Base-by-base conservation (phyloP, 2,797 vertebrate species). In the Cetoscarus ocellatus region DNA sequence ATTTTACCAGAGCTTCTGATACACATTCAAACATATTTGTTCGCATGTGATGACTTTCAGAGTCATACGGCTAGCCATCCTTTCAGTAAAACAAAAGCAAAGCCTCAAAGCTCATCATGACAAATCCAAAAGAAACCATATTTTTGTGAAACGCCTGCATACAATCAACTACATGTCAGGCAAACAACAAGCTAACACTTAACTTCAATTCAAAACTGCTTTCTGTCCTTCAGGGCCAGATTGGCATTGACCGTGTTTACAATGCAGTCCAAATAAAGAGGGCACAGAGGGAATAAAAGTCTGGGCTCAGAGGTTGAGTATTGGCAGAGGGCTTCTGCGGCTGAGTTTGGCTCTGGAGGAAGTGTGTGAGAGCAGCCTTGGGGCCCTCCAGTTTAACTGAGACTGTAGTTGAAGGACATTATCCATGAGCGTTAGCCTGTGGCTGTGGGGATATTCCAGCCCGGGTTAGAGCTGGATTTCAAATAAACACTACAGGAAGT, bases 201-300 rank as follows among this genome's bases (percentile, higher is more conserved):
- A 84, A 86, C 79, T 83, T 83, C 78, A 57, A 55, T 79, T 92
- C 89, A 82, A 57, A 86, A 88, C 86, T 83, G 88, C 71, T 92
- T 91, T 86, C 64, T 87, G 86, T 93, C 86, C 82, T 74, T 62
- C 38, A 61, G 73, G 72, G 66, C 67, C 83, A 68, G 84, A 92
- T 91, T 92, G 90, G 85, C 90, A 85, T 83, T 91, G 92, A 93
- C 85, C 85, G 57, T 90, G 88, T 93, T 93, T 93, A 91, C 86
- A 84, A 81, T 86, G 70, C 66, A 76, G 75, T 88, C 82, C 77
- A 90, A 92, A 91, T 88, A 89, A 83, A 90, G 85, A 82, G 80
- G 91, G 91, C 91, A 86, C 91, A 73, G 66, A 45, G 90, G 90
- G 92, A 92, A 92, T 86, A 86, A 34, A 60, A 81, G 72, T 80